phyloP scores from a whole-genome alignment of 2,113 vertebrate genomes.

The Pseudolaguvia tuberculata region DNA sequence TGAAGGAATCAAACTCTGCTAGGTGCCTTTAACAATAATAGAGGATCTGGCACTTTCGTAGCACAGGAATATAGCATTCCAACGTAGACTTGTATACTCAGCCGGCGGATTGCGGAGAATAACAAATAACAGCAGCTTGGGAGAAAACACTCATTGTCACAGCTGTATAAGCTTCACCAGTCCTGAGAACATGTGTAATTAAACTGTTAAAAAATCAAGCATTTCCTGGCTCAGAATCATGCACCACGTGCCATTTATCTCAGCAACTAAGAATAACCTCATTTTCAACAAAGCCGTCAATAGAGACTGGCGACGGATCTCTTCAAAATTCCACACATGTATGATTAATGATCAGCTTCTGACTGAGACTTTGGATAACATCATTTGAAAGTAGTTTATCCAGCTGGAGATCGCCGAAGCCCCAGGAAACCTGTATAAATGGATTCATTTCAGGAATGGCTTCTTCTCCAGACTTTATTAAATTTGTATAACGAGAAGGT shows the following conservation, averaged over 20 bases:
- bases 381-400: constrained; percentile 40
- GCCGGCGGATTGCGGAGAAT: not conserved
- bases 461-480: constrained; percentile 43
- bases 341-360: constrained; percentile 37
- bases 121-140: constrained; percentile 6
- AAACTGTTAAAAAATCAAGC: constrained; percentile 20
- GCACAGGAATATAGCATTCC: not conserved
- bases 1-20: not conserved
- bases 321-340: constrained; percentile 31
- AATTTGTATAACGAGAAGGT: constrained; percentile 62
- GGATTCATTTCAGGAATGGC: constrained; percentile 45
- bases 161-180: constrained; percentile 2
- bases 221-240: constrained; percentile 25
- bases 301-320: constrained; percentile 12
- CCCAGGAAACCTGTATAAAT: constrained; percentile 42
- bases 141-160: constrained; percentile 5
- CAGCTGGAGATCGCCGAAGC: constrained; percentile 18
- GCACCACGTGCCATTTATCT: constrained; percentile 14
- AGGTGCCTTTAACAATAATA: not conserved
- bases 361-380: constrained; percentile 38
- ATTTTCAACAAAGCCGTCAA: constrained; percentile 8
- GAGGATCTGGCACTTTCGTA: not conserved
- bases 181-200: constrained; percentile 35
- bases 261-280: not conserved
- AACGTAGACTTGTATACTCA: not conserved